Percentiles rank a stretch among this genome's conserved stretches.
These are phyloP conservation scores for Leptinotarsa defecta DNA, from an alignment of 1,140 invertebrate species.

Conservation along the genomic window DNA sequence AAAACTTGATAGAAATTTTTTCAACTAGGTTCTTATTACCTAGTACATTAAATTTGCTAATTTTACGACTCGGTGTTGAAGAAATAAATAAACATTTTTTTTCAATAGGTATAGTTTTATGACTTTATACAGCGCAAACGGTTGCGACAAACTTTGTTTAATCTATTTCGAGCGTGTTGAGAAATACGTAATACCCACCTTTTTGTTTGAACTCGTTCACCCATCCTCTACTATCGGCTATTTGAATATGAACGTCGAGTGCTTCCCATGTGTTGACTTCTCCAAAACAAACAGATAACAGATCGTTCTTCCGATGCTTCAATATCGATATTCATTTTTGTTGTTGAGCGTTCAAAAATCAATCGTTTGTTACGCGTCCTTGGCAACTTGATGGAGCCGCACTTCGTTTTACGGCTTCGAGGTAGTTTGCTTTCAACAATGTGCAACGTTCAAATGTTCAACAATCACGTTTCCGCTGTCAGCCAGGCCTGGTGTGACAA, in stretches of 20 bases:
- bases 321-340: too few relatives aligned
- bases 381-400: too few relatives aligned
- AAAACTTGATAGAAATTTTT: too few relatives aligned
- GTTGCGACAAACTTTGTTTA: neutral
- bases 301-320: neutral
- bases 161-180: neutral
- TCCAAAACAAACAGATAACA: slow-evolving; percentile 18
- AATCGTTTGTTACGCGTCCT: too few relatives aligned
- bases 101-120: neutral
- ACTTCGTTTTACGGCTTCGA: slow-evolving; percentile 2
- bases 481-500: slow-evolving; percentile 3
- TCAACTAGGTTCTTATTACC: too few relatives aligned
- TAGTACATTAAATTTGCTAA: too few relatives aligned
- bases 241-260: neutral
- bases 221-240: neutral
- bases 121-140: neutral
- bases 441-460: slow-evolving; percentile 13
- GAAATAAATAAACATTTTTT: too few relatives aligned
- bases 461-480: slow-evolving; percentile 17
- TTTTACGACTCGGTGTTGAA: too few relatives aligned
- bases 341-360: too few relatives aligned
- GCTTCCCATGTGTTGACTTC: neutral
- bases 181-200: neutral
- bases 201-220: neutral
- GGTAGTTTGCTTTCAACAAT: slow-evolving; percentile 16